phyloP scores from a whole-genome alignment of 2,113 vertebrate genomes.

The Saguinus imperator region DNA sequence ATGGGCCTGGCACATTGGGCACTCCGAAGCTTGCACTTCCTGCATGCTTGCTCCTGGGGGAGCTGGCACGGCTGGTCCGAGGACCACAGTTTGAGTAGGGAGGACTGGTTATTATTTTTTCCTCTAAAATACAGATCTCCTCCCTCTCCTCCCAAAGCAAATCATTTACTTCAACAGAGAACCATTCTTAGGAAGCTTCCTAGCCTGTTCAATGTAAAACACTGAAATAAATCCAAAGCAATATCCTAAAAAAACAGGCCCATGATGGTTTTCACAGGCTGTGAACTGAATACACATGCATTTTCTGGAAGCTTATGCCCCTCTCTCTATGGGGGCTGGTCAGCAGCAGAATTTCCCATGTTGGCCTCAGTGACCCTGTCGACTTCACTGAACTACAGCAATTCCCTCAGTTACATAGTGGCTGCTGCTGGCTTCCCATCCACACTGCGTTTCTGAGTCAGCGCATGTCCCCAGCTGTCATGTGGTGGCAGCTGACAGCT shows the following conservation, averaged over 20 bases:
- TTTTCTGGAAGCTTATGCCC: background rate
- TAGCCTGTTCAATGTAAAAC: slow-evolving; percentile 15
- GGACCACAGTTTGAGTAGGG: background rate
- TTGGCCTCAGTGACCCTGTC: background rate
- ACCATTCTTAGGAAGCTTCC: background rate
- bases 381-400: background rate
- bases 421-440: background rate
- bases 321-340: background rate
- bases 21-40: background rate
- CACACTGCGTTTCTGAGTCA: background rate
- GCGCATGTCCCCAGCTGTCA: background rate
- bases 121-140: background rate
- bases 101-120: background rate
- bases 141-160: background rate
- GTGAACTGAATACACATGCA: background rate
- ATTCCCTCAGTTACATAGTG: background rate
- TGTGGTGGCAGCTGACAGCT: background rate
- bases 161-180: background rate
- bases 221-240: background rate
- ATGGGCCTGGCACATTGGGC: background rate
- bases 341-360: background rate
- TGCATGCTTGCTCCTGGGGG: background rate
- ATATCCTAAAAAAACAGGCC: background rate
- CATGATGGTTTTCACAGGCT: background rate
- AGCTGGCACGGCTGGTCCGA: background rate